A percentile compares a stretch with the other conserved stretches of the same genome.
These are phyloP conservation scores for Anoplopoma fimbria DNA, from an alignment of 2,113 vertebrate species.

Conservation along the genomic window DNA sequence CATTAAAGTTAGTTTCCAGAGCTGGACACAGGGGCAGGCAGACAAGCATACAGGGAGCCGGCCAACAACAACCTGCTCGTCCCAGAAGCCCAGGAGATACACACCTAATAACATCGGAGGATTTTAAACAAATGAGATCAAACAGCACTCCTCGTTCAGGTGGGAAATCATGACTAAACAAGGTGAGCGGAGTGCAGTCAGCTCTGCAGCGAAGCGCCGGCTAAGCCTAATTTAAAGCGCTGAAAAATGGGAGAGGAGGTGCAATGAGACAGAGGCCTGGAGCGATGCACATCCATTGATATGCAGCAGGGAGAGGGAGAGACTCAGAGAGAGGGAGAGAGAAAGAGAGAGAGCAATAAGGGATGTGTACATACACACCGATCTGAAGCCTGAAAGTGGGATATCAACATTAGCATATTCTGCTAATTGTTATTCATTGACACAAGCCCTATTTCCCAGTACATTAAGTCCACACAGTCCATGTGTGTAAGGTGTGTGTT, in stretches of 20 bases:
- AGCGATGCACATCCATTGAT: conserved; percentile 55
- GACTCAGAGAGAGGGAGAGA: too few relatives aligned
- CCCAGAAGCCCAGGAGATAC: conserved; percentile 29
- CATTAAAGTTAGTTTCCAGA: background rate
- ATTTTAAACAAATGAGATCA: conserved; percentile 74
- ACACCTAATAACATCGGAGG: conserved; percentile 51
- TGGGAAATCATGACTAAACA: conserved; percentile 72
- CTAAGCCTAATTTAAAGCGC: conserved; percentile 66
- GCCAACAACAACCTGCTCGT: conserved; percentile 19
- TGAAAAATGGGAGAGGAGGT: conserved; percentile 68
- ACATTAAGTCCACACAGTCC: conserved; percentile 26
- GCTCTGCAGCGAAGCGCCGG: conserved; percentile 38
- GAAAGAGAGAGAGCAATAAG: too few relatives aligned
- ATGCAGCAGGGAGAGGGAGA: too few relatives aligned
- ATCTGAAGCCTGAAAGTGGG: too few relatives aligned
- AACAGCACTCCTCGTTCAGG: conserved; percentile 55
- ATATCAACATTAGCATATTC: conserved; percentile 66
- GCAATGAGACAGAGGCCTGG: conserved; percentile 61
- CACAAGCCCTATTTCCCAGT: conserved; percentile 38
- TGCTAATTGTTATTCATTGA: conserved; percentile 72
- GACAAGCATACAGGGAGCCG: conserved; percentile 17
- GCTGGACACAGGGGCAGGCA: conserved; percentile 5
- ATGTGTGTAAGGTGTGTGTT: conserved; percentile 14
- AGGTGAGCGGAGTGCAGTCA: conserved; percentile 54
- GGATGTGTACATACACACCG: too few relatives aligned